Base-by-base conservation (phyloP, 2,888 invertebrate species). In the Leucoma salicis region DNA sequence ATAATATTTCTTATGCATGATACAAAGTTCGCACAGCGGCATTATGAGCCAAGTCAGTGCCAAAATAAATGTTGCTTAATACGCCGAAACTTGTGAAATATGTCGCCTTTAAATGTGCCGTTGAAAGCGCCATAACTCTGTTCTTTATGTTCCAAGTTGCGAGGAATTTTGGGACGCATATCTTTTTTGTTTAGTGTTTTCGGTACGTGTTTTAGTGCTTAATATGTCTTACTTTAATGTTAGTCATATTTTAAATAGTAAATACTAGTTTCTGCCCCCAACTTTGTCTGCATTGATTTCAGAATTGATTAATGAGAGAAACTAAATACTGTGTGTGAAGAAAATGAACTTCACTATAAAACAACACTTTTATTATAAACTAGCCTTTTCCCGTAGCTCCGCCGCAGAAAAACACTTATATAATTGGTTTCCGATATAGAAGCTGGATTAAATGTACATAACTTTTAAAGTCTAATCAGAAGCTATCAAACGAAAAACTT, bases 41-140 rank as follows among this genome's bases (percentile, higher is more conserved):
- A 77, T 86, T 87, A 88, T 84, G 77, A n/a, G 86, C 71, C 71
- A 68, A 82, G 83, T 82, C 82, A 79, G 82, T 88, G 88, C 89
- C 89, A 89, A 88, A 89, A 88, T 86, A 87, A 87, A 88, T 87
- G 86, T 85, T 85, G 84, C 87, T 83, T 88, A 88, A 88, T 88
- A 87, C 82, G 84, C 79, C 74, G 79, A 85, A 88, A 89, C 82
- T 88, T 88, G 82, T 87, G 88, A 88, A 89, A 87, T 88, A 89
- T 88, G 88, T 73, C 80, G 66, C 71, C 79, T 80, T 82, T 87
- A 88, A 88, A 89, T 87, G 87, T 82, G 84, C 78, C 74, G 85
- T 78, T 88, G 88, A 89, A 84, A 89, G 88, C 82, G 75, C 74
- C 68, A 83, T 88, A 87, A 86, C 82, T 88, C 78, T 80, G 75